Percentiles rank a stretch among this genome's conserved stretches.
Conservation (phyloP, 1,140 invertebrate genomes). For the Bombus cullumanus region DNA sequence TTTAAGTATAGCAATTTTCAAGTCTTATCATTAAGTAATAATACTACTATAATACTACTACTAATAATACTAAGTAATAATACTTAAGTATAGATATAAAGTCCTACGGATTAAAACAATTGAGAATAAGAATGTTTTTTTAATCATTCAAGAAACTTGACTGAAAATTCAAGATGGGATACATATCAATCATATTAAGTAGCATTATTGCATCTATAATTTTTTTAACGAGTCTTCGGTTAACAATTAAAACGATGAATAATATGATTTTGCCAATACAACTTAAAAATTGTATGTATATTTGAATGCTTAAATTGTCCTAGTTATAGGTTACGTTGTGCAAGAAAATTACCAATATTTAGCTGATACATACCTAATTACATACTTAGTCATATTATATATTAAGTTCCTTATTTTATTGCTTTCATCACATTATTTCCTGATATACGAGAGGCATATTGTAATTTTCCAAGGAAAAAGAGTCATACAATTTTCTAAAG, state of each 20-base stretch:
- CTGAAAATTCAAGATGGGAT: not conserved
- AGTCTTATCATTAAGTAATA: not conserved
- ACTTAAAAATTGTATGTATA: too few species aligned
- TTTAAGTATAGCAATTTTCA: not conserved
- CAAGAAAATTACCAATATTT: not conserved
- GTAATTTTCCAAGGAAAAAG: not conserved
- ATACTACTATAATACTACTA: too few species aligned
- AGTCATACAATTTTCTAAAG: not conserved
- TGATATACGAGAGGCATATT: not conserved
- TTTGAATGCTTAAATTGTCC: not conserved
- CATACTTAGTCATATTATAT: too few species aligned
- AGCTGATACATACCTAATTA: not conserved
- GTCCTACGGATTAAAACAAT: not conserved
- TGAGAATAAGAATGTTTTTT: not conserved
- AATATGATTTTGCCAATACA: not conserved
- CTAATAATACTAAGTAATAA: too few species aligned
- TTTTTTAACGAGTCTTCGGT: not conserved
- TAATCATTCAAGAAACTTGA: not conserved
- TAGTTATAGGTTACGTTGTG: not conserved
- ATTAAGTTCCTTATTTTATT: not conserved
- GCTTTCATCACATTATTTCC: not conserved
- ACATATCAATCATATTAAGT: not conserved
- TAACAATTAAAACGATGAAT: not conserved
- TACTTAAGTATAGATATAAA: not conserved
- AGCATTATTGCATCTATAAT: not conserved